Conservation (phyloP, 2,113 vertebrate species). For the Oenanthe oenanthe region DNA sequence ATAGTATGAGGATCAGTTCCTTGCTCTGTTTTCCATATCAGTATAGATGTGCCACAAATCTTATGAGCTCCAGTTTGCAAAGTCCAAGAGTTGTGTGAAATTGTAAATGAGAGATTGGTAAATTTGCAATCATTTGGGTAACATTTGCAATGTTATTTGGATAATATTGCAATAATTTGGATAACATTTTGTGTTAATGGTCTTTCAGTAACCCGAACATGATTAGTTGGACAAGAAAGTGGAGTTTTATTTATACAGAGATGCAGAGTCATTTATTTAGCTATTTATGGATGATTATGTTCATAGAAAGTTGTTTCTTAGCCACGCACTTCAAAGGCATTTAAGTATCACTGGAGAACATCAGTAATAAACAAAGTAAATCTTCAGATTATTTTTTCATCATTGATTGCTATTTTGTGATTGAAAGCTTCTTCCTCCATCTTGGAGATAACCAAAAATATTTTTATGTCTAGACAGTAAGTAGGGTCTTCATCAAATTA, state of each 20-base stretch:
- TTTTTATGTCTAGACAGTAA: background rate
- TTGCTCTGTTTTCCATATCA: background rate
- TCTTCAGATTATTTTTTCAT: background rate
- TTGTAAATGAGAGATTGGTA: background rate
- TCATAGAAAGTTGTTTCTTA: background rate
- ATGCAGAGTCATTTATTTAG: background rate
- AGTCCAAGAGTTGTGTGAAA: background rate
- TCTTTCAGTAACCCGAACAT: background rate
- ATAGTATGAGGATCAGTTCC: background rate
- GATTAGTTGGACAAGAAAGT: background rate
- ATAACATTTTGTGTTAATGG: background rate
- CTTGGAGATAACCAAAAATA: background rate
- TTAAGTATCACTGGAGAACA: background rate
- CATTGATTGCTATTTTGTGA: background rate
- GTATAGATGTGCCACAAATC: background rate
- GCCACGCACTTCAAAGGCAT: background rate
- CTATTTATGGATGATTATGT: background rate
- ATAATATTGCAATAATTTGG: background rate
- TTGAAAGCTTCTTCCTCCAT: background rate
- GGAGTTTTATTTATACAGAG: background rate
- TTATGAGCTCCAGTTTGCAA: background rate
- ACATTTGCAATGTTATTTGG: no score
- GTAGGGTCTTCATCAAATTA: background rate
- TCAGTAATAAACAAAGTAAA: background rate
- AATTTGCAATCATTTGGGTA: background rate